Base-by-base conservation (phyloP, 2,888 invertebrate genomes). In the Drosophila niveifrons region DNA sequence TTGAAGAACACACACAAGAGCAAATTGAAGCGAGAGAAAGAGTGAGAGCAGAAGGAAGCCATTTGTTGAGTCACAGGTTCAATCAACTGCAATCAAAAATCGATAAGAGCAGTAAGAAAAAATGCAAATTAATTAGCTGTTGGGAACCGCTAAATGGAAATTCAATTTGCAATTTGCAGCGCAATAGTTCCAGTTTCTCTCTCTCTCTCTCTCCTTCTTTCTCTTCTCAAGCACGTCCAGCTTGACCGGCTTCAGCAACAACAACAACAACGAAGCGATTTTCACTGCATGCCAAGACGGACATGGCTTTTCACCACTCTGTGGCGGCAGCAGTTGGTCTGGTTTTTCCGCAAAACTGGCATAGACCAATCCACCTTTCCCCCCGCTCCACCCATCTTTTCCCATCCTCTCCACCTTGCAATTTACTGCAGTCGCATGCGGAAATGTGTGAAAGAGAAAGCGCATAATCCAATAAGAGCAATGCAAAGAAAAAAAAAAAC, bases 361-460 rank as follows among this genome's bases (percentile, higher is more conserved):
- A 46, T 65, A 67, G 57, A 31, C 36, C 23, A 23, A 23, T 58
- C 61, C 72, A 58, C 51, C 78, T 63, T 64, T 62, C 39, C 8
- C 8, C 36, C 39, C 10, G 11, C 36, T 13, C 39, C 15, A 6
- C 23, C 23, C 23, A 23, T 0, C 1, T 31, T 8, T 41, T 8
- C 7, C 39, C 39, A 2, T 11, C 7, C 13, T 13, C 13, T 7
- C 15, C 39, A 8, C 39, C 8, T 10, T 15, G 39, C 39, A 2
- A 15, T 41, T 41, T 41, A 41, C 39, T 41, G 39, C 39, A 41
- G 39, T 61, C 46, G 53, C 64, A 83, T 75, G 88, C 88, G 83
- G 83, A 83, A 83, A 75, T 83, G 83, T 88, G 82, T 88, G 85
- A 88, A 83, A 85, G 86, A 83, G 83, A 83, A 83, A 83, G 85